Base-by-base conservation (phyloP, 35 echinoderm and acorn worm species). In the Chiridota heheva region DNA sequence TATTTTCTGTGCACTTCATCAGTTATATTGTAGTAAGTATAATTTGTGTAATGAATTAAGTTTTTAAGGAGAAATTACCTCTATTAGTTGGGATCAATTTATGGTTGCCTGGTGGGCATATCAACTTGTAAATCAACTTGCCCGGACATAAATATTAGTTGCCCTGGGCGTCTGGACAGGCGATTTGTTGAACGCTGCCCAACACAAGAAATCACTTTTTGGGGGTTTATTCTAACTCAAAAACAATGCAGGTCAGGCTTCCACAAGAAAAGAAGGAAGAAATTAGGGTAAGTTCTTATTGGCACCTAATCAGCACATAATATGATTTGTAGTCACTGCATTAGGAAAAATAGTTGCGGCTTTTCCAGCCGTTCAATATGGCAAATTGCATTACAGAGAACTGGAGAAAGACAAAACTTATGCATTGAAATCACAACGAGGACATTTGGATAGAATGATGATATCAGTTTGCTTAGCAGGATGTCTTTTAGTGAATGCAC, bases 391-490 rank as follows among this genome's bases (percentile, higher is more conserved):
- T 49, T 96, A 96, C 58, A 71, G 86, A 58, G 40, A 69, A 7
- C 31, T 96, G 20, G 86, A 96, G 43, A 89, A 71, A 46, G 91
- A 85, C 0, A 96, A 93, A 73, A 86, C 45, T 36, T 67, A 39
- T 37, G 81, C 87, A 32, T 42, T 89, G 4, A 89, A 81, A 64
- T 33, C 25, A 28, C 51, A 82, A 30, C 42, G 55, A 18, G 81
- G 92, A 35, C 82, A 96, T 44, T 96, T 82, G 77, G 77, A 90
- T 68, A 85, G 59, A 31, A 34, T 44, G 7, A 86, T 90, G 87
- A 76, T 18, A 25, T 26, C 13, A 41, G 15, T 44, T 42, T 17
- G 82, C 82, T 30, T 68, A 82, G 59, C 4, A 20, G 4, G 87
- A 90, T 42, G 25, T 86, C 15, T 15, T 29, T 40, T 90, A 87